Percentiles rank a stretch among this genome's conserved stretches.
Evolutionary conservation across 2,797 vertebrate genomes (phyloP).

Genomic region (Moxostoma hubbsi): DNA sequence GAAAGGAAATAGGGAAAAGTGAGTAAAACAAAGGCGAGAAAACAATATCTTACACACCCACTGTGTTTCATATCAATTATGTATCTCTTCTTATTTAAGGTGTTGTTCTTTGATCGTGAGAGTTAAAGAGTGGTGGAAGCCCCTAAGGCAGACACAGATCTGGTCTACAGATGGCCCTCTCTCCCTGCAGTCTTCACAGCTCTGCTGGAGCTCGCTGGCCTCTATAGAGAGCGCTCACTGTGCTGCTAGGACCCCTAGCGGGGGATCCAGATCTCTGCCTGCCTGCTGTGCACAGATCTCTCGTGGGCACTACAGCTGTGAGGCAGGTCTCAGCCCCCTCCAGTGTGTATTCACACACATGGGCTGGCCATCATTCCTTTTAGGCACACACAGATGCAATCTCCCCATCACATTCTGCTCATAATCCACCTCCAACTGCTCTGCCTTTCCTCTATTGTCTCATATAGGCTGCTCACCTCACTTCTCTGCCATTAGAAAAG

Average conservation of each 20-base stretch:
- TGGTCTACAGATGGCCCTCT: slow-evolving; percentile 72
- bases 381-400: slow-evolving; percentile 43
- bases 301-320: slow-evolving; percentile 38
- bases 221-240: slow-evolving; percentile 1
- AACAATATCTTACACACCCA: slow-evolving; percentile 50
- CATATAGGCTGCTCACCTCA: slow-evolving; percentile 61
- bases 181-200: slow-evolving; percentile 38
- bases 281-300: slow-evolving; percentile 51
- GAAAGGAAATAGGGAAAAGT: not conserved
- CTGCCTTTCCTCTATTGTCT: slow-evolving; percentile 65
- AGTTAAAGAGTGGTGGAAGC: slow-evolving; percentile 5
- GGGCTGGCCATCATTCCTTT: slow-evolving; percentile 57
- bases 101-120: slow-evolving; percentile 20
- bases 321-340: slow-evolving; percentile 29
- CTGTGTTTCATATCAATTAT: slow-evolving; percentile 31
- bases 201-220: slow-evolving; percentile 6
- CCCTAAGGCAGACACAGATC: slow-evolving; percentile 60
- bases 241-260: slow-evolving; percentile 35
- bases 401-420: slow-evolving; percentile 17
- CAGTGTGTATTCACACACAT: slow-evolving; percentile 58
- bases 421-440: slow-evolving; percentile 49
- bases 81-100: slow-evolving; percentile 15
- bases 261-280: slow-evolving; percentile 45
- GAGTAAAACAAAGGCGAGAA: slow-evolving; percentile 54
- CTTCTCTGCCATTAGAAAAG: slow-evolving; percentile 59